These are phyloP conservation scores for Conomelus anceps DNA, from an alignment of 2,888 invertebrate species.

Conservation along the genomic window DNA sequence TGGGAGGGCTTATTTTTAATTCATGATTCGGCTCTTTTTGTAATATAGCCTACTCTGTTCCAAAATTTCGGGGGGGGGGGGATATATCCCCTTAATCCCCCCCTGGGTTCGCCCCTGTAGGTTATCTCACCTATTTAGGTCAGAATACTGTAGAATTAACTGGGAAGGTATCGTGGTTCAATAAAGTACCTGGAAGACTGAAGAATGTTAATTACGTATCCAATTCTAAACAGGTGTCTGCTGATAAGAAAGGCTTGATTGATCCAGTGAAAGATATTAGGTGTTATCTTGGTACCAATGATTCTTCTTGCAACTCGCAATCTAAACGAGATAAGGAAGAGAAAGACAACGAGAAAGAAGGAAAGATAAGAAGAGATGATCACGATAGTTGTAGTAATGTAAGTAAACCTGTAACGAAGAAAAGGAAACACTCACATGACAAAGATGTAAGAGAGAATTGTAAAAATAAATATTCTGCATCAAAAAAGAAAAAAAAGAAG, in stretches of 20 bases:
- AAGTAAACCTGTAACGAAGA: slow-evolving; percentile 32
- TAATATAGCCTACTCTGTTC: too few relatives aligned
- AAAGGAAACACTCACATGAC: slow-evolving; percentile 37
- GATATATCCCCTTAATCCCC: too few relatives aligned
- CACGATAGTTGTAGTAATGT: slow-evolving; percentile 24
- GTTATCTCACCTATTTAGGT: slow-evolving; percentile 89
- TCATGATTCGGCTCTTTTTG: too few relatives aligned
- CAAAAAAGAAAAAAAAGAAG: slow-evolving; percentile 39
- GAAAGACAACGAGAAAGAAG: slow-evolving; percentile 37
- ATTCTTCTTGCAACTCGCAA: slow-evolving; percentile 1
- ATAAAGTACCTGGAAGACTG: slow-evolving; percentile 56
- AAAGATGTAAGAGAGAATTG: too few relatives aligned
- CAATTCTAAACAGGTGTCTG: slow-evolving; percentile 50
- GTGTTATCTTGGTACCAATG: slow-evolving; percentile 41
- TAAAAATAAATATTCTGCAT: slow-evolving; percentile 33
- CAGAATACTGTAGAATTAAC: slow-evolving; percentile 83
- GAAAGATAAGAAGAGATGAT: slow-evolving; percentile 34
- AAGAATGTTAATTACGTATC: slow-evolving; percentile 39
- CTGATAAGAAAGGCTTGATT: slow-evolving; percentile 57
- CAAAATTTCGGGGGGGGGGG: too few relatives aligned
- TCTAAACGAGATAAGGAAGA: slow-evolving; percentile 28
- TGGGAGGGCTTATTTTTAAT: too few relatives aligned
- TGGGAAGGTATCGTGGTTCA: slow-evolving; percentile 86
- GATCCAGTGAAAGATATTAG: slow-evolving; percentile 72
- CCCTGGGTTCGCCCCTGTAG: too few relatives aligned